Base-by-base conservation (phyloP, 2,113 vertebrate genomes). In the Trematomus loennbergii region DNA sequence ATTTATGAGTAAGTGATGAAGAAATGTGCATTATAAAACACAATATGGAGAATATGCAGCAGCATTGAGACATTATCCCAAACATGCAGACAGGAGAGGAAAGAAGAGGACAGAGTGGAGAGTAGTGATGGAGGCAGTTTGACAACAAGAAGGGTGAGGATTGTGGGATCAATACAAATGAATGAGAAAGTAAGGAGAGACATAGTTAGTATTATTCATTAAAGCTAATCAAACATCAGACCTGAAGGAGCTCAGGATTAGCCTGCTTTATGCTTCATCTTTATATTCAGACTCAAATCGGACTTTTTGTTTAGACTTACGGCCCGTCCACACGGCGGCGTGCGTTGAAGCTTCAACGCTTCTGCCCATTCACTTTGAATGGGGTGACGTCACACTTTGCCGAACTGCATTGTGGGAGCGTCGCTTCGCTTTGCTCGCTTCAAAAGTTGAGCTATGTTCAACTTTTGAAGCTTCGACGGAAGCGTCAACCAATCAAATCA, bases 141-240 rank as follows among this genome's bases (percentile, higher is more conserved):
- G 36, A 36, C 22, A 18, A n/a, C 25, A 1, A 12, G 59, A 22
- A 54, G 61, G 61, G 36, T 40, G 36, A 57, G 11, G 8, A 6
- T 3, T 8, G 29, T 2, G 18, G n/a, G 33, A n/a, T 18, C 36
- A 68, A 9, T 13, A 43, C 13, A 29, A 22, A 2, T 1, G 50
- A 78, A 63, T 60, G 45, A 65, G 6, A 53, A 50, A 74, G 20
- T 45, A 33, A 49, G 9, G 29, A 63, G 69, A 83, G 4, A 81
- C 16, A 69, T 75, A 1, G 73, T 72, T 68, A 83, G 74, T 58
- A 6, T 81, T 11, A 36, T 29, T 48, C 7, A 49, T 58, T 2
- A 9, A 2, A 72, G 52, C 52, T 53, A 50, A 55, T 76, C 70
- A 72, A 12, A 68, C 49, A 33, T 13, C 12, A 63, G 63, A 36